These are phyloP conservation scores for Ormyrus thymus DNA, from an alignment of 2,888 invertebrate genomes.

Conservation along the genomic window DNA sequence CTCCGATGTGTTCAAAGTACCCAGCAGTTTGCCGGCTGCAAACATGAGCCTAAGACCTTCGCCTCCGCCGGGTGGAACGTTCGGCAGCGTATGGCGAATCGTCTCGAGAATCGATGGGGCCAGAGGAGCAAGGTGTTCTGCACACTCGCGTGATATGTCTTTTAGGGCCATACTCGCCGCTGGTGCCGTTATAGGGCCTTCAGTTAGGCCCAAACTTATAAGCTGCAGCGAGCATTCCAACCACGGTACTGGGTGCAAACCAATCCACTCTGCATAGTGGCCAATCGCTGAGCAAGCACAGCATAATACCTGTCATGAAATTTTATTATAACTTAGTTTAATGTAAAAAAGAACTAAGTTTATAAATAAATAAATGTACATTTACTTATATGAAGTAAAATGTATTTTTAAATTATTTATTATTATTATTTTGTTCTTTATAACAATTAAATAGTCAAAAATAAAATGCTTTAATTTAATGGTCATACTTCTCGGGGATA, in stretches of 20 bases:
- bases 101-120: slow-evolving; percentile 86
- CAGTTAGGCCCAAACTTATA: slow-evolving; percentile 80
- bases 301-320: slow-evolving; percentile 64
- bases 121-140: slow-evolving; percentile 83
- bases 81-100: slow-evolving; percentile 76
- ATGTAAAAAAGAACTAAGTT: not conserved
- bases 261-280: slow-evolving; percentile 91
- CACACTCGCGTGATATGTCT: slow-evolving; percentile 90
- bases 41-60: slow-evolving; percentile 86
- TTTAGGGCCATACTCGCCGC: slow-evolving; percentile 92
- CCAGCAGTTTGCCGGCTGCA: slow-evolving; percentile 84
- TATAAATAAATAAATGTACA: not conserved
- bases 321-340: slow-evolving; percentile 3
- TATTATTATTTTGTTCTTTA: too few relatives aligned
- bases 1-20: slow-evolving; percentile 79
- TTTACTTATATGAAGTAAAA: too few relatives aligned
- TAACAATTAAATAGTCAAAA: too few relatives aligned
- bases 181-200: slow-evolving; percentile 82
- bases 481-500: slow-evolving; percentile 68
- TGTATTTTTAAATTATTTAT: too few relatives aligned
- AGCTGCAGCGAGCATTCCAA: slow-evolving; percentile 83
- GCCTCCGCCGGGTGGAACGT: slow-evolving; percentile 80
- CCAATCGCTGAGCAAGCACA: slow-evolving; percentile 76
- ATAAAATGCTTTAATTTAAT: not conserved
- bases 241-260: slow-evolving; percentile 80